Base-by-base conservation (phyloP, 2,113 vertebrate species). In the Pygoscelis adeliae region DNA sequence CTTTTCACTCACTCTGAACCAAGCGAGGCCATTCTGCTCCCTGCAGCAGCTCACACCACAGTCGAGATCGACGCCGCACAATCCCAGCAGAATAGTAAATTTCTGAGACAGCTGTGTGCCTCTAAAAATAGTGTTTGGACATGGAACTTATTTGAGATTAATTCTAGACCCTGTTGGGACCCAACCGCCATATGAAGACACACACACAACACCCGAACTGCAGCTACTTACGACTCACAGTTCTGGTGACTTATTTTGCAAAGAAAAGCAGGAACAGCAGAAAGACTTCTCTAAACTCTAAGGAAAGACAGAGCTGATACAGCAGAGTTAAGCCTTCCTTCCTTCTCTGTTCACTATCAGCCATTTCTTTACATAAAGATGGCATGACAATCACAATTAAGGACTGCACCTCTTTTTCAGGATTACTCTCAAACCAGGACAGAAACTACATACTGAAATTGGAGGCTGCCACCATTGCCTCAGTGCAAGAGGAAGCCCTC, bases 121-220 rank as follows among this genome's bases (percentile, higher is more conserved):
- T 81, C 96, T 78, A 70, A 93, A 94, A 94, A 83, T 58, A 93
- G 90, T 3, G 5, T 44, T 16, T 87, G 90, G 82, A 63, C 61
- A 73, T 46, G 69, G 86, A 96, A 93, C n/a, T 90, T 73, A 86
- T 70, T 88, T 80, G 86, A 92, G 50, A 72, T 86, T 81, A 70
- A 92, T 82, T 58, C 67, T 84, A 47, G 62, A 81, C 47, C 77
- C 95, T 83, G 85, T 25, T 90, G 88, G 78, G 90, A 94, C 74
- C 70, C 66, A 74, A 69, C 16, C 25, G 36, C 82, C 29, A 14
- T 3, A 40, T 1, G 36, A 70, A 87, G 84, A 67, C 67, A 61
- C 49, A 44, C 32, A 69, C 27, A 67, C 23, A 26, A 11, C 52
- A 42, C 25, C 10, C 8, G 13, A 86, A 66, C 40, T 52, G 80